Base-by-base conservation (phyloP, 2,113 vertebrate species). In the Gambusia holbrooki region DNA sequence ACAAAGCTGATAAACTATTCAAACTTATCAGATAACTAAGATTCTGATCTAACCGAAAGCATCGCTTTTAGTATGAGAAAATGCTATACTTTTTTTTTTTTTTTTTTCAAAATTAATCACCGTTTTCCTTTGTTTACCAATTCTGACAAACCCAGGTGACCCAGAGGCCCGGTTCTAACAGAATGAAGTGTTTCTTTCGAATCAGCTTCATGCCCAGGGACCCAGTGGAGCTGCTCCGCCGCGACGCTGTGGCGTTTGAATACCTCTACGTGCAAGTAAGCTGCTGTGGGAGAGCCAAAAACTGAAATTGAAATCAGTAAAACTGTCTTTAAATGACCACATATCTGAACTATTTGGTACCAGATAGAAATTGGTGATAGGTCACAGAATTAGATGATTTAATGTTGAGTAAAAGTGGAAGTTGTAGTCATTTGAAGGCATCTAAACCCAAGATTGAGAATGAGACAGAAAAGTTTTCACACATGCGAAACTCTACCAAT, bases 101-200 rank as follows among this genome's bases (percentile, higher is more conserved):
- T 51, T 62, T n/a, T 54, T 22, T 27, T 27, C 64, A 37, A 35
- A 35, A 11, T 12, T 37, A 37, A 37, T 37, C 10, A 37, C 10
- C 0, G 10, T 37, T 37, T 37, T 37, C 35, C 35, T 37, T 37
- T 37, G 35, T 37, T 37, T 0, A 48, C 27, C 37, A 19, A 9
- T 17, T 2, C 15, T 40, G 19, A 28, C 8, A 22, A 15, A 77
- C 17, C 61, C 90, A 99, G 97, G 97, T 99, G 94, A 97, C 97
- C 22, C 97, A 96, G 94, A 96, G 97, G 87, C 95, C 97, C 67
- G 95, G 96, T 77, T 97, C 96, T 3, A 97, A 98, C 87, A 98
- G 97, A 92, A 98, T 98, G 97, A 97, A 97, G 91, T 99, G 97
- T 95, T 96, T 97, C 90, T 99, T 99, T 85, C 93, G 97, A 82